Evolutionary conservation across 1,140 invertebrate species (phyloP).

Genomic region (Zaprionus davidi): DNA sequence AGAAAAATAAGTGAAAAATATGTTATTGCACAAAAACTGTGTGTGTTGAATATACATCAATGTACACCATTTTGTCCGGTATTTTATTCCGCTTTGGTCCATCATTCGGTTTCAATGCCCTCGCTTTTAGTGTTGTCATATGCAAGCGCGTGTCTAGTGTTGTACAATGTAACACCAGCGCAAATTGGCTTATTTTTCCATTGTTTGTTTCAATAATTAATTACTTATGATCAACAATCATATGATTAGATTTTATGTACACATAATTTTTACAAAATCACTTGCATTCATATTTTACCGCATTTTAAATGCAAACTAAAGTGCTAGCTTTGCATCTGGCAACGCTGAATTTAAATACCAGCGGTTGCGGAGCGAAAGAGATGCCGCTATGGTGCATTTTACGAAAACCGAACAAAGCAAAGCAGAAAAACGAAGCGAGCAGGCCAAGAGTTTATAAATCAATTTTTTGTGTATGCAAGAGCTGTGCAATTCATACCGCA

Average conservation of each 20-base stretch:
- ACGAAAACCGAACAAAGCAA: conserved; percentile 71
- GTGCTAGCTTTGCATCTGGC: conserved; percentile 36
- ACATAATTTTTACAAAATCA: neutral
- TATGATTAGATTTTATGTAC: neutral
- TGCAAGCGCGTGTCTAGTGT: conserved; percentile 44
- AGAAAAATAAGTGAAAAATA: conserved; percentile 21
- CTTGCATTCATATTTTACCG: neutral
- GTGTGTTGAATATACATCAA: conserved; percentile 21
- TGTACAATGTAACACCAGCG: conserved; percentile 22
- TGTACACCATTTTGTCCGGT: conserved; percentile 81
- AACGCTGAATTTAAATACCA: conserved; percentile 45
- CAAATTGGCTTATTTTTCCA: conserved; percentile 4
- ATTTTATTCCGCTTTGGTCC: conserved; percentile 69
- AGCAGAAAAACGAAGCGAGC: conserved; percentile 74
- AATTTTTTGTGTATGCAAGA: conserved; percentile 83
- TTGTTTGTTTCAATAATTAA: conserved; percentile 6
- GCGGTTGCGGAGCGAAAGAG: conserved; percentile 52
- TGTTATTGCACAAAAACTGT: conserved; percentile 5
- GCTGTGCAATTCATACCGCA: conserved; percentile 59
- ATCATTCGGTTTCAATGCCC: conserved; percentile 77
- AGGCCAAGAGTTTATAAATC: conserved; percentile 77
- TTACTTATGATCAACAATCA: neutral
- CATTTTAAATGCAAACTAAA: neutral
- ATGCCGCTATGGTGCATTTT: conserved; percentile 45
- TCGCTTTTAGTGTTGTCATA: conserved; percentile 66